These are phyloP conservation scores for Galerucella nymphaeae DNA, from an alignment of 2,888 invertebrate genomes.

Conservation along the genomic window DNA sequence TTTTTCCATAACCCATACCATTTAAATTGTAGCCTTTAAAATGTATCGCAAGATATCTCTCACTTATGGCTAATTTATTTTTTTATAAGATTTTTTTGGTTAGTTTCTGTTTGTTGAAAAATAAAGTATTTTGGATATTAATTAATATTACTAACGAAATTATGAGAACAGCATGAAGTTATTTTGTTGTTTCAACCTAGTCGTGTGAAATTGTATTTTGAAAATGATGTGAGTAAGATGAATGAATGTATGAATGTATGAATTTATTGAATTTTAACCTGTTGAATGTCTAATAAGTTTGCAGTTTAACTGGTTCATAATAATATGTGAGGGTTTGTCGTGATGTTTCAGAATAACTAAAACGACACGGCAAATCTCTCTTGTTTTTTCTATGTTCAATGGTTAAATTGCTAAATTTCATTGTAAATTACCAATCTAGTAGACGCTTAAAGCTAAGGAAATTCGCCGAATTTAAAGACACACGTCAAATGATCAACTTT, in stretches of 20 bases:
- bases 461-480: too few relatives aligned
- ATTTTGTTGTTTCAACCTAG: slow-evolving; percentile 28
- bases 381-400: neutral
- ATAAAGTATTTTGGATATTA: neutral
- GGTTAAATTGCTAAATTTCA: neutral
- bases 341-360: neutral
- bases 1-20: too few relatives aligned
- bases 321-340: neutral
- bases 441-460: too few relatives aligned
- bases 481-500: too few relatives aligned
- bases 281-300: slow-evolving; percentile 10
- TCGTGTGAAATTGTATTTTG: slow-evolving; percentile 23
- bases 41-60: too few relatives aligned
- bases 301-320: neutral
- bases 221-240: slow-evolving; percentile 19
- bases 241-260: slow-evolving; percentile 15
- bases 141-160: slow-evolving; percentile 9
- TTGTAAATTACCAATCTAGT: neutral
- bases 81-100: too few relatives aligned
- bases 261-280: slow-evolving; percentile 16
- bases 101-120: too few relatives aligned
- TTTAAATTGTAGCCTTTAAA: too few relatives aligned
- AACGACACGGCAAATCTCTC: neutral
- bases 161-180: slow-evolving; percentile 20
- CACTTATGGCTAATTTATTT: too few relatives aligned